Base-by-base conservation (phyloP, 2,888 invertebrate genomes). In the Hecatera dysodea region DNA sequence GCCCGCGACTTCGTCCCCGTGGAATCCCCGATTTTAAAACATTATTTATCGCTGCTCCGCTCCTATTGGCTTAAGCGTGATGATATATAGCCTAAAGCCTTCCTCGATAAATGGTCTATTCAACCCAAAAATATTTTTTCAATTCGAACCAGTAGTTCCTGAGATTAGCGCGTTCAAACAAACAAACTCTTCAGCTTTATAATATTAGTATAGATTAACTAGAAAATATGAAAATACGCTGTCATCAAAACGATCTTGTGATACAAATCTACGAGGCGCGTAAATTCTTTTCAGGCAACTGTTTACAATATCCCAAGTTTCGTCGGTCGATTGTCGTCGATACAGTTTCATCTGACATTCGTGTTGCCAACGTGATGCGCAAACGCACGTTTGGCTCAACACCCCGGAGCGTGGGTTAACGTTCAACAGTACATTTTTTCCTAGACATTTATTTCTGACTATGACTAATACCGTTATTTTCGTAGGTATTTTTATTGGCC, bases 401-500 rank as follows among this genome's bases (percentile, higher is more conserved):
- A 74, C 71, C 71, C 74, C 56, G 68, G 71, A 81, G 93, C 94
- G 93, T 93, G 93, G 92, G 93, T 86, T 89, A 88, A 77, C 77
- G 78, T 83, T 83, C 84, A 80, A 80, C 78, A 86, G 87, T 81
- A 79, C 85, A 88, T 91, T 91, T 93, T 94, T 91, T 81, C 52
- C 69, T 87, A 89, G 84, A 89, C 87, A 90, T 88, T 89, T 93
- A 93, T 94, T 94, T 92, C 83, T 72, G 90, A 85, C 88, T 83
- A 86, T 95, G 94, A 95, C 92, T 94, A 94, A 94, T 88, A 75
- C 79, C 72, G 91, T 89, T 94, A 93, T 94, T 94, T 93, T 88
- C 76, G 87, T 89, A 88, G 88, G 87, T 88, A 91, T 92, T 91
- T 92, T 91, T 91, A 92, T 93, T 92, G 89, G 89, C 87, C 83